Evolutionary conservation across 2,888 invertebrate genomes (phyloP).

Genomic region (Aphodius granarius): DNA sequence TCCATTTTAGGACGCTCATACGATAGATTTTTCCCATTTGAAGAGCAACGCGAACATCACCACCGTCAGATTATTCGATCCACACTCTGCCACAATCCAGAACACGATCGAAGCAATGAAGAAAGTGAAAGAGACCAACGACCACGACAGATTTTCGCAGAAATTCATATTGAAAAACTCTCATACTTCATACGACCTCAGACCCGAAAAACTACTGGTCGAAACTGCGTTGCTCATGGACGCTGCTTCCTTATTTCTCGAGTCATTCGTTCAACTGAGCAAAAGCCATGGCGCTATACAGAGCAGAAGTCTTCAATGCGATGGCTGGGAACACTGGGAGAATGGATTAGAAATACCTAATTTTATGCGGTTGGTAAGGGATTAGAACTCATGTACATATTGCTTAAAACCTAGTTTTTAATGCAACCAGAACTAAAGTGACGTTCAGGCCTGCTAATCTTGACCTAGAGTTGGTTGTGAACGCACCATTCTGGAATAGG

Average conservation of each 20-base stretch:
- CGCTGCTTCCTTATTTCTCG: constrained; percentile 66
- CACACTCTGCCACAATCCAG: constrained; percentile 57
- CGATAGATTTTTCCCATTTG: constrained; percentile 61
- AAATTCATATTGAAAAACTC: constrained; percentile 1
- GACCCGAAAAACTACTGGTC: constrained; percentile 49
- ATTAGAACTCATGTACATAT: background rate
- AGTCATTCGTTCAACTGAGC: constrained; percentile 50
- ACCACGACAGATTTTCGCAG: constrained; percentile 14
- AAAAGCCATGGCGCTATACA: constrained; percentile 7
- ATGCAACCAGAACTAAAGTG: too few relatives aligned
- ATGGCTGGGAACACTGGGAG: background rate
- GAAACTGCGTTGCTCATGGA: constrained; percentile 71
- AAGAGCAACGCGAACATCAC: constrained; percentile 71
- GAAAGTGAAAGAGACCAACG: constrained; percentile 33
- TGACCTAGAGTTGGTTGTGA: too few relatives aligned
- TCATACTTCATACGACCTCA: constrained; percentile 17
- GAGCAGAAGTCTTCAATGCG: background rate
- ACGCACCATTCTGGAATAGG: too few relatives aligned
- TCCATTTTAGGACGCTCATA: constrained; percentile 61
- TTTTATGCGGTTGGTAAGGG: constrained; percentile 64
- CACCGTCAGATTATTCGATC: constrained; percentile 66
- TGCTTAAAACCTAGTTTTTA: too few relatives aligned
- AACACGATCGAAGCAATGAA: constrained; percentile 55
- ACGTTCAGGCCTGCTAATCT: too few relatives aligned
- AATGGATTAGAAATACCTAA: constrained; percentile 67